Conservation (phyloP, 2,797 vertebrate genomes). For the Sebastes itinus region DNA sequence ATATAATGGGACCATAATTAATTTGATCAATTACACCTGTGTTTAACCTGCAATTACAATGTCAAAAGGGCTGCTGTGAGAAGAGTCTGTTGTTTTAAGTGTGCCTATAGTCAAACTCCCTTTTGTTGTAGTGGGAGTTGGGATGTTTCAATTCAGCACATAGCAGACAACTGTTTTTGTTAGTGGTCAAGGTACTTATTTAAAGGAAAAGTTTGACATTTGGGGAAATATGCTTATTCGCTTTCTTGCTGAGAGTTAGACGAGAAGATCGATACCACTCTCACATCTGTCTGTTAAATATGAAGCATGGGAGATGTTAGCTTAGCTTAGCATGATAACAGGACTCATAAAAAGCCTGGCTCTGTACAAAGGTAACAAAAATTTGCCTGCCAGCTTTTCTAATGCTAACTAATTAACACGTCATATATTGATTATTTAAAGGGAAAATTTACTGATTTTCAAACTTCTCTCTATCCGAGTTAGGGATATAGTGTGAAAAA, state of each 20-base stretch:
- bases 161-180: neutral
- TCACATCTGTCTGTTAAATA: neutral
- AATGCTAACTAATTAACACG: neutral
- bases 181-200: neutral
- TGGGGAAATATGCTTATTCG: neutral
- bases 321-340: neutral
- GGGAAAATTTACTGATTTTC: neutral
- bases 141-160: neutral
- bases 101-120: neutral
- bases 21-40: too few relatives aligned
- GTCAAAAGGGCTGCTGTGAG: too few relatives aligned
- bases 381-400: neutral
- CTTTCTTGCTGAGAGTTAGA: neutral
- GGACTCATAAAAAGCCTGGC: neutral
- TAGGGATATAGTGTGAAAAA: too few relatives aligned
- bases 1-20: too few relatives aligned
- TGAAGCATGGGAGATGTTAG: neutral
- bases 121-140: neutral
- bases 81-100: neutral
- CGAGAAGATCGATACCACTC: neutral
- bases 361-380: neutral
- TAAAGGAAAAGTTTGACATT: neutral
- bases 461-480: neutral
- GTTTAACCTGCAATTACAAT: too few relatives aligned
- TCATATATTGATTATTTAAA: neutral